Conservation (phyloP, 1,140 invertebrate genomes). For the Gryllus bimaculatus region DNA sequence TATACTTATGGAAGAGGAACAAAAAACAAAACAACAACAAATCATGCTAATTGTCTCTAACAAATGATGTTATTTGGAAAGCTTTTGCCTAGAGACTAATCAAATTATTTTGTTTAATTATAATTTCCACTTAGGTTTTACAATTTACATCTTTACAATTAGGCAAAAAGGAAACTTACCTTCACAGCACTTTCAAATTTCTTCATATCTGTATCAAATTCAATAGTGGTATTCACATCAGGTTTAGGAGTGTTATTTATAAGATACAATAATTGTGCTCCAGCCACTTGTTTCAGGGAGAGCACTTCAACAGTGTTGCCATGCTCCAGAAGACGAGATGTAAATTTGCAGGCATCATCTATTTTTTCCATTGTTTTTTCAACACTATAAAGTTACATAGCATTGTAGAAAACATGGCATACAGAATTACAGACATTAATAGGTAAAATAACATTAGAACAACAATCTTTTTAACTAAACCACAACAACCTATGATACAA, state of each 20-base stretch:
- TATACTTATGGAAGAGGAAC: no score
- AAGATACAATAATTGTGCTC: constrained; percentile 61
- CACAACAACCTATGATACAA: no score
- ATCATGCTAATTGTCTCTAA: neutral
- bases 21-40: neutral
- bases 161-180: constrained; percentile 32
- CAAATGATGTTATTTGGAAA: neutral
- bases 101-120: no score
- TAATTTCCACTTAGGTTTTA: no score
- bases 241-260: constrained; percentile 70
- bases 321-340: constrained; percentile 63
- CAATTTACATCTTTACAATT: neutral
- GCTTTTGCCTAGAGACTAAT: neutral
- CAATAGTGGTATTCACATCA: constrained; percentile 63
- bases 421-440: no score
- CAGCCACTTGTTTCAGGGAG: constrained; percentile 65
- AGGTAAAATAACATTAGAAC: no score
- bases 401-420: no score
- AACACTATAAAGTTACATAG: constrained; percentile 37
- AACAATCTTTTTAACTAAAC: no score
- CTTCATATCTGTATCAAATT: constrained; percentile 71
- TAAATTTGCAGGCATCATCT: constrained; percentile 75
- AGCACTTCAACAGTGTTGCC: constrained; percentile 76
- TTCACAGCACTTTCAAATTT: constrained; percentile 59
- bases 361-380: constrained; percentile 71